These are phyloP conservation scores for Nematostella vectensis DNA, from an alignment of 92 coral and sea anemone genomes.

Conservation along the genomic window DNA sequence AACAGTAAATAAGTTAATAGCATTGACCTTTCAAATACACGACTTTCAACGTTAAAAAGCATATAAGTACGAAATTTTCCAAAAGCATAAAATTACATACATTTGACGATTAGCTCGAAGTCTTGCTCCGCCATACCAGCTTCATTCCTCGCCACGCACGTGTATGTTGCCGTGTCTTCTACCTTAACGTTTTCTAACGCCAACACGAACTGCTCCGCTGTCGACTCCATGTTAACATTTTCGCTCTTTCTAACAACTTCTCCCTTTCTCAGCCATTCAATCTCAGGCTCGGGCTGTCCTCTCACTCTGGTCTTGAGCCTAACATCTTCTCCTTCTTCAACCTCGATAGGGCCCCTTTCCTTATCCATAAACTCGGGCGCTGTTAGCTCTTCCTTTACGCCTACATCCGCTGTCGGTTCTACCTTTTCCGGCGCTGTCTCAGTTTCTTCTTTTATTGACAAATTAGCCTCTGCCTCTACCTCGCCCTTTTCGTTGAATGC, in stretches of 20 bases:
- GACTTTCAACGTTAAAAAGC: too few relatives aligned
- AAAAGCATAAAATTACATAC: too few relatives aligned
- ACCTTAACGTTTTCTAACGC: slow-evolving; percentile 40
- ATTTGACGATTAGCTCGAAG: slow-evolving; percentile 62
- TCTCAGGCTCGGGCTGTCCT: slow-evolving; percentile 63
- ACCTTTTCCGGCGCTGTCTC: slow-evolving; percentile 45
- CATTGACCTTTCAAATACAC: not conserved
- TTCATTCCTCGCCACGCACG: slow-evolving; percentile 62
- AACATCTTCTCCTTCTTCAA: slow-evolving; percentile 52
- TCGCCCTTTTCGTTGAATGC: slow-evolving; percentile 85
- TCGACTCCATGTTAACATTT: slow-evolving; percentile 43
- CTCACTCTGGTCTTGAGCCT: slow-evolving; percentile 38
- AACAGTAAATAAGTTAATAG: not conserved
- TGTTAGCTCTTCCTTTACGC: slow-evolving; percentile 42
- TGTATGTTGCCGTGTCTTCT: slow-evolving; percentile 64
- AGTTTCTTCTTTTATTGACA: slow-evolving; percentile 52
- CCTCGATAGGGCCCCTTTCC: slow-evolving; percentile 43
- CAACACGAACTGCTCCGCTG: slow-evolving; percentile 47
- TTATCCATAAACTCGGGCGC: slow-evolving; percentile 50
- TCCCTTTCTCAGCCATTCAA: slow-evolving; percentile 70
- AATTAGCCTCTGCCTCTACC: slow-evolving; percentile 56
- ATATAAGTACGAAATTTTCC: too few relatives aligned
- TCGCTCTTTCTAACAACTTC: slow-evolving; percentile 38
- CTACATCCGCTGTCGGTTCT: slow-evolving; percentile 35
- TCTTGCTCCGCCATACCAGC: slow-evolving; percentile 65